phyloP scores from a whole-genome alignment of 2,113 vertebrate species.

The Hucho hucho region DNA sequence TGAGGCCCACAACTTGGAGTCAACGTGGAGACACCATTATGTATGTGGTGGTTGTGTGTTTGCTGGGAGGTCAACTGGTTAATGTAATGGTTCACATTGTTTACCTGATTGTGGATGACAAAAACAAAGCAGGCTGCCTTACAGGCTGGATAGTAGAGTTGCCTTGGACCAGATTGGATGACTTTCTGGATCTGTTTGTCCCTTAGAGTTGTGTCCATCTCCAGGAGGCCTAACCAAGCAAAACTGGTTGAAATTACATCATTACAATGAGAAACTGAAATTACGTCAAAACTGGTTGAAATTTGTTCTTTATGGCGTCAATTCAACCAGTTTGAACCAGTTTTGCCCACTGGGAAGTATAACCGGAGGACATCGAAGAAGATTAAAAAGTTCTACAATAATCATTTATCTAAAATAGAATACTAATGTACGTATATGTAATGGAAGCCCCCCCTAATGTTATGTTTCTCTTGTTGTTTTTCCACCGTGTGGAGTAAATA shows the following conservation, averaged over 20 bases:
- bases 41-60: too few species aligned
- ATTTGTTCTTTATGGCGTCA: conserved; percentile 16
- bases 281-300: conserved; percentile 52
- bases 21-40: too few species aligned
- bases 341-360: background rate
- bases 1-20: too few species aligned
- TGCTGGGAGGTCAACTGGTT: too few species aligned
- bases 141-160: background rate
- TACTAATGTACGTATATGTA: conserved; percentile 29
- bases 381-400: conserved; percentile 18
- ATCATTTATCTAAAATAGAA: conserved; percentile 36
- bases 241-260: conserved; percentile 26
- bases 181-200: conserved; percentile 34
- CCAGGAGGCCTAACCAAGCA: too few species aligned
- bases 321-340: conserved; percentile 1
- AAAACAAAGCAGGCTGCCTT: background rate
- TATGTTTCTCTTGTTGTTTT: conserved; percentile 53
- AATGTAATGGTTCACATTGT: background rate
- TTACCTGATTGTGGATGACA: background rate
- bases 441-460: conserved; percentile 42
- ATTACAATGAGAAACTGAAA: conserved; percentile 54
- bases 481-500: conserved; percentile 69
- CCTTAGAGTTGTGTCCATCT: conserved; percentile 31
- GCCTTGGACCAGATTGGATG: background rate
- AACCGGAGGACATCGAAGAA: conserved; percentile 21